Evolutionary conservation across 2,797 vertebrate species (phyloP), one percentile per base, ranked within the genome.

Genomic region (Arnoldichthys spilopterus): DNA sequence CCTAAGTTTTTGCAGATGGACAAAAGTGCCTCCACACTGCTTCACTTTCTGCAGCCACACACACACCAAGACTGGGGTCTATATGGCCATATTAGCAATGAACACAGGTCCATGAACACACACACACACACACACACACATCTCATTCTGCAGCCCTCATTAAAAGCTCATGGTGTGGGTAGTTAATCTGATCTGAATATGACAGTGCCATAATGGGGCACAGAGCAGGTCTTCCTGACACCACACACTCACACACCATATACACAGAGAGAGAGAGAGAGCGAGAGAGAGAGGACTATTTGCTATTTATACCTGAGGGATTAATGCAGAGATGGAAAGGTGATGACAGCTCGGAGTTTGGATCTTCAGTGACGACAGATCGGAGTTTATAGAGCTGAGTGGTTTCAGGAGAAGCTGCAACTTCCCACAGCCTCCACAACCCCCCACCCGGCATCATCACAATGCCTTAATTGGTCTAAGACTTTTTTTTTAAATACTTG

Each of bases 291-390:
- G n/a, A n/a, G n/a, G 8, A 58, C 34, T 8, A 22, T 40, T n/a
- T 13, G 63, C 58, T 62, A 76, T 82, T 82, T 78, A 77, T 75
- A 71, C 62, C 40, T 22, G 32, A 7, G 12, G 24, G 62, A 76
- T 47, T 72, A 61, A 72, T 24, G 66, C 24, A 61, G 54, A 18
- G 20, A 58, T 43, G 51, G 18, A 63, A 56, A 56, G 59, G 66
- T 18, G 72, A 58, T 58, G 49, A 61, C 43, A 72, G 64, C 28
- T 56, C 22, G 11, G 40, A 56, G 40, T 43, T 26, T 71, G 43
- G 40, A 45, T 67, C 74, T 61, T 22, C 62, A 70, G 66, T 34
- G 87, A 78, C 75, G 85, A 84, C 82, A 88, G 85, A 20, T 43
- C 11, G 70, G 74, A 12, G 79, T 83, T 28, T 58, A n/a, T 58